Evolutionary conservation across 2,113 vertebrate species (phyloP).

Genomic region (Aptenodytes patagonicus): DNA sequence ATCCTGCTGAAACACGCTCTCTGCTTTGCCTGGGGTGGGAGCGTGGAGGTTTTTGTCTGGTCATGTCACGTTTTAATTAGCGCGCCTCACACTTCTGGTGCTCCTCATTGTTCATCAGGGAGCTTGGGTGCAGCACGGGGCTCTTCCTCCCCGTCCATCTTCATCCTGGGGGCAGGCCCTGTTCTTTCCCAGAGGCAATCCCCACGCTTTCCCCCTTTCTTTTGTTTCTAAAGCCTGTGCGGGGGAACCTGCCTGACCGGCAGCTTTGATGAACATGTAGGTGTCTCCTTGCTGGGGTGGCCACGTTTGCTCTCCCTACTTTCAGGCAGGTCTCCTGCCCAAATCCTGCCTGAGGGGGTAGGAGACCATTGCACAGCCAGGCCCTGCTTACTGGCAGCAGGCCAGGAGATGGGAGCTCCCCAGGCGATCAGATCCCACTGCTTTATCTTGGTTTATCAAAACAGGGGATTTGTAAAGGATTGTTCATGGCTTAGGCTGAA

Average conservation of each 20-base stretch:
- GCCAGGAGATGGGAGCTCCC: neutral
- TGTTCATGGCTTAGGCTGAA: accelerated
- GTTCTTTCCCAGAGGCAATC: neutral
- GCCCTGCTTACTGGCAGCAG: neutral
- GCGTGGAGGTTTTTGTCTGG: neutral
- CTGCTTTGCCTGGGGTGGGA: neutral
- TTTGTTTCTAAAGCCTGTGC: neutral
- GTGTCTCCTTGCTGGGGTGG: accelerated
- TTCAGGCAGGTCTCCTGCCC: neutral
- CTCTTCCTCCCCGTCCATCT: neutral
- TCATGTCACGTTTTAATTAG: neutral
- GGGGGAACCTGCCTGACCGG: accelerated
- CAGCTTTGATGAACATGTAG: accelerated
- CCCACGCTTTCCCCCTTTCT: too few relatives aligned
- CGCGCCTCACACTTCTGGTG: accelerated
- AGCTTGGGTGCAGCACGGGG: accelerated
- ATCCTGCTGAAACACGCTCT: neutral
- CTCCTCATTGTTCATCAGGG: accelerated
- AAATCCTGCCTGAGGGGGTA: neutral
- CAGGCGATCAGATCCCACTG: accelerated
- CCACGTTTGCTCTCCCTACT: neutral
- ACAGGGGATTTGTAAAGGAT: neutral
- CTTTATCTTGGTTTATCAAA: neutral
- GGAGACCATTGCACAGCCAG: neutral
- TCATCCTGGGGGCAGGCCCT: neutral